phyloP scores from a whole-genome alignment of 2,113 vertebrate genomes.

The Ovis canadensis region DNA sequence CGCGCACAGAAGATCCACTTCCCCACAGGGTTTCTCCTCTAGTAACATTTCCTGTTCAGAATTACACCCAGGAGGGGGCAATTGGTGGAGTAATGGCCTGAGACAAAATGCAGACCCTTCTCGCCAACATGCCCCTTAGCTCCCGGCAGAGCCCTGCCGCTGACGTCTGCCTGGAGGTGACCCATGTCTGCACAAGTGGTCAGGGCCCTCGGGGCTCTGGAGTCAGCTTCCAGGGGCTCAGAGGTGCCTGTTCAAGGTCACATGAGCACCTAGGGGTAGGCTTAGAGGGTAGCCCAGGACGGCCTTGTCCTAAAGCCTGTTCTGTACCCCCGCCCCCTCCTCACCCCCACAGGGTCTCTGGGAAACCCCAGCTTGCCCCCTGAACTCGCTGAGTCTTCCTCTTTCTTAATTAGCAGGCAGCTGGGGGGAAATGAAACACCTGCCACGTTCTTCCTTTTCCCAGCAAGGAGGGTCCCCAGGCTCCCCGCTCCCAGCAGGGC shows the following conservation, averaged over 20 bases:
- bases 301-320: not conserved
- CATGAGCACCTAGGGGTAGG: not conserved
- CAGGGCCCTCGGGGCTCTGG: not conserved
- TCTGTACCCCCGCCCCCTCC: accelerated
- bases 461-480: not conserved
- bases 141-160: no score
- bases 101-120: not conserved
- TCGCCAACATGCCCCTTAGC: accelerated
- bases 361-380: not conserved
- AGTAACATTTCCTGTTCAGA: not conserved
- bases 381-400: not conserved
- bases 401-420: slow-evolving; percentile 33
- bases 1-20: accelerated
- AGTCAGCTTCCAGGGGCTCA: not conserved
- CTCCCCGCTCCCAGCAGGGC: slow-evolving; percentile 38
- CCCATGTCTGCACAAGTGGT: not conserved
- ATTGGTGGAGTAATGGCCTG: accelerated
- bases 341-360: not conserved
- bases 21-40: not conserved
- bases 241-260: not conserved
- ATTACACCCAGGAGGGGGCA: not conserved
- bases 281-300: not conserved
- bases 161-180: accelerated
- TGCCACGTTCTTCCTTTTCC: slow-evolving; percentile 29
- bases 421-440: slow-evolving; percentile 67